Base-by-base conservation (phyloP, 2,113 vertebrate species). In the Alces alces region DNA sequence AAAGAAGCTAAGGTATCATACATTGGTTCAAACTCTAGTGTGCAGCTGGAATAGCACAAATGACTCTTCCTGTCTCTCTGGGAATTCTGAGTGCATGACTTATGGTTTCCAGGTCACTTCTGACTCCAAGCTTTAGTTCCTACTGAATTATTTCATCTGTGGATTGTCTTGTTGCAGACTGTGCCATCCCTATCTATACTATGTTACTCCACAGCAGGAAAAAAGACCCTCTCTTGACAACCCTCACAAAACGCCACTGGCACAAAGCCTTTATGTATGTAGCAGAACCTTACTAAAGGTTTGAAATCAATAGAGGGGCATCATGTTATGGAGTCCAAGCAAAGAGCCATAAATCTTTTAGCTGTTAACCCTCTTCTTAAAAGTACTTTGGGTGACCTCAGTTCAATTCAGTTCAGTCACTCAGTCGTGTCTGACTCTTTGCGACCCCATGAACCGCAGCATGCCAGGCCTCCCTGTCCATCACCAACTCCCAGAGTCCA, bases 291-390 rank as follows among this genome's bases (percentile, higher is more conserved):
- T 88, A 87, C 8, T 30, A 39, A 64, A 55, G 30, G 27, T 39
- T 84, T 23, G 25, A 82, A 92, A 30, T n/a, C 80, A 87, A 73
- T 3, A 47, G 16, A 86, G 10, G 45, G 55, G 10, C 43, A 60
- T 85, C 50, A 33, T 92, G 47, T 52, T 66, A 52, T 28, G 27
- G 2, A 85, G 64, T 64, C 70, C 87, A 39, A 54, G 17, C 61
- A 80, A 96, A 95, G 47, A 90, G 73, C 25, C 47, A 57, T 92
- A 39, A 79, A 39, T 84, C 80, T 90, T 89, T 89, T 39, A 86
- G 60, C 85, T 94, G 15, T 91, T 96, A 96, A 86, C 23, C n/a
- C 8, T 66, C 50, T 61, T 95, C 73, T 89, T 73, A 52, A 50
- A 87, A 97, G 57, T 28, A 21, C 11, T 97, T 85, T 55, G 73